Base-by-base conservation (phyloP, 2,113 vertebrate genomes). In the Spermophilus dauricus region DNA sequence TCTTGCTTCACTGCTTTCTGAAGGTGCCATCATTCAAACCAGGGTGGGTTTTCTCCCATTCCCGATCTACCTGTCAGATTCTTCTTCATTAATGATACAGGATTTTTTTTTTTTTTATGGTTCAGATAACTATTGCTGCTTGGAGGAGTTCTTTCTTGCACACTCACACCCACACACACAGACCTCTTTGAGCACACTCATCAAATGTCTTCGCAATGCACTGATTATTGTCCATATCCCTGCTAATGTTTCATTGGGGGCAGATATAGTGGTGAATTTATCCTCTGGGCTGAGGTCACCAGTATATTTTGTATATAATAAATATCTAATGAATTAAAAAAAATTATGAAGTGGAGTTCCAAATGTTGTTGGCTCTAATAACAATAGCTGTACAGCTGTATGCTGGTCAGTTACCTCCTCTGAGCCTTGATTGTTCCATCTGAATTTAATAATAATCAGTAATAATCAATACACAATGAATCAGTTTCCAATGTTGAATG, bases 151-250 rank as follows among this genome's bases (percentile, higher is more conserved):
- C 48, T 1, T 26, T 53, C 32, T 58, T n/a, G 5, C 22, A 63
- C 9, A 63, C 24, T 8, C 61, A 61, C 58, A 9, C 61, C 22
- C 7, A 7, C 26, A 0, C 0, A 8, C 32, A 6, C 11, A 58
- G 14, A n/a, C 12, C n/a, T 32, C 53, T 18, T 2, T 48, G 26
- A 58, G 4, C 30, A 51, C 6, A 10, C 5, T 1, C 8, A 42
- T 34, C 22, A 37, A 1, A 0, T 3, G 22, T 20, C 4, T 1
- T 73, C 16, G 1, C 13, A 26, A 37, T 53, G 2, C 48, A 1
- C 28, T 48, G 14, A 42, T 39, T 24, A 39, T 26, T 26, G 1
- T 10, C n/a, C 45, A 26, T 70, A 2, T 37, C 2, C 17, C 24
- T 1, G 26, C n/a, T 61, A 32, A 12, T 32, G 39, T 86, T 75